Evolutionary conservation across 2,113 vertebrate species (phyloP), one percentile per base, ranked within the genome.

Genomic region (Cynopterus brachyotis): DNA sequence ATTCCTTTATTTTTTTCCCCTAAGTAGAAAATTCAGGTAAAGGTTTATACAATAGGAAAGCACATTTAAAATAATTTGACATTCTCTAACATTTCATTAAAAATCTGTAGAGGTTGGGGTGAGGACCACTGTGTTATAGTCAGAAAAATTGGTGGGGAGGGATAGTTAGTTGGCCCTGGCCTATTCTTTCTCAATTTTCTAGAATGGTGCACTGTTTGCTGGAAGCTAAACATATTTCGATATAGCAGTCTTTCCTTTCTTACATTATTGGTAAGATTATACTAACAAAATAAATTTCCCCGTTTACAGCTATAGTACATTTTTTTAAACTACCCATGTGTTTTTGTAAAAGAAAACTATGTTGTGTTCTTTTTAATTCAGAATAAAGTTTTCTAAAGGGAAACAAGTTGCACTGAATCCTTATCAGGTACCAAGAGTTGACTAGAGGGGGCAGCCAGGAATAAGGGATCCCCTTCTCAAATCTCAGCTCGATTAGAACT

Each of bases 351-450:
- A 53, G 59, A 93, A 95, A 91, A 79, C 59, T 84, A 78, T 32
- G 40, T 37, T 92, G 20, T 95, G 35, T 53, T 89, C 79, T 75
- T 75, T 87, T 10, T 80, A 53, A 62, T 79, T 92, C 91, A 84
- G 79, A 98, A 97, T 98, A 98, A 98, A 98, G 66, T 92, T 84
- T 95, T 96, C 66, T 96, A 89, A 95, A 95, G 88, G 87, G 87
- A 97, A 97, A 88, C n/a, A 40, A 69, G 70, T 92, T 91, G 47
- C 40, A 19, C 22, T 96, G 89, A 93, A 22, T 98, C 57, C n/a
- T 82, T 95, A 40, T 50, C 40, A 70, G 75, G 15, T 70, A 28
- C 83, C 55, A 45, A 80, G 35, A 59, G 73, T 86, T 91, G 79
- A 83, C 85, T 53, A 9, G 28, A 66, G 45, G 32, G 32, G 53